These are phyloP conservation scores for Lepidurus packardi DNA, from an alignment of 1,140 invertebrate genomes.

Conservation along the genomic window DNA sequence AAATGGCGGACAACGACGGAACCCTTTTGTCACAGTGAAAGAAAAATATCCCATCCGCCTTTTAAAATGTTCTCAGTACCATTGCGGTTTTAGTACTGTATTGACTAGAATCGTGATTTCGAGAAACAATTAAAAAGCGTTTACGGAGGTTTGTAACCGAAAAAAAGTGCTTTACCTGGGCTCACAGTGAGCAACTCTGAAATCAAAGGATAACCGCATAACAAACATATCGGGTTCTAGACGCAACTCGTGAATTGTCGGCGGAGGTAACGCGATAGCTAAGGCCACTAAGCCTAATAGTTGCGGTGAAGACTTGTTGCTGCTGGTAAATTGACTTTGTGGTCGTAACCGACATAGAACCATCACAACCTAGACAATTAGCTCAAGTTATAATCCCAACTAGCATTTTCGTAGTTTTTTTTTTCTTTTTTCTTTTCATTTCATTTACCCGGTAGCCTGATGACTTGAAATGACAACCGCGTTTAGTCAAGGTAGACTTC, in stretches of 20 bases:
- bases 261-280: slow-evolving; percentile 89
- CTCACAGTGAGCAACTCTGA: slow-evolving; percentile 93
- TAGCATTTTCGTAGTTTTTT: background rate
- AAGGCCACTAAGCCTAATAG: slow-evolving; percentile 88
- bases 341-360: slow-evolving; percentile 33
- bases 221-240: slow-evolving; percentile 96
- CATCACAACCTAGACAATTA: slow-evolving; percentile 31
- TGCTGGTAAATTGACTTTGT: slow-evolving; percentile 27
- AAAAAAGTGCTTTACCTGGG: slow-evolving; percentile 68
- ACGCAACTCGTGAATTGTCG: slow-evolving; percentile 91
- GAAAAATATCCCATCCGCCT: too few species aligned
- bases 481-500: slow-evolving; percentile 95
- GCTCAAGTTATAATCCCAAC: background rate
- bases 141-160: background rate
- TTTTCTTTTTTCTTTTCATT: background rate
- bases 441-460: slow-evolving; percentile 89
- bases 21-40: too few species aligned
- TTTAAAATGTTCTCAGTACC: background rate
- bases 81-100: background rate
- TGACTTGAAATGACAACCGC: slow-evolving; percentile 96
- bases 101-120: background rate
- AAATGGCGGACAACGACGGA: too few species aligned
- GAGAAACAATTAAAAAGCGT: background rate
- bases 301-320: slow-evolving; percentile 52
- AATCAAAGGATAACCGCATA: slow-evolving; percentile 89